Evolutionary conservation across 2,888 invertebrate species (phyloP), one percentile per base, ranked within the genome.

Genomic region (Ptychoptera contaminata): DNA sequence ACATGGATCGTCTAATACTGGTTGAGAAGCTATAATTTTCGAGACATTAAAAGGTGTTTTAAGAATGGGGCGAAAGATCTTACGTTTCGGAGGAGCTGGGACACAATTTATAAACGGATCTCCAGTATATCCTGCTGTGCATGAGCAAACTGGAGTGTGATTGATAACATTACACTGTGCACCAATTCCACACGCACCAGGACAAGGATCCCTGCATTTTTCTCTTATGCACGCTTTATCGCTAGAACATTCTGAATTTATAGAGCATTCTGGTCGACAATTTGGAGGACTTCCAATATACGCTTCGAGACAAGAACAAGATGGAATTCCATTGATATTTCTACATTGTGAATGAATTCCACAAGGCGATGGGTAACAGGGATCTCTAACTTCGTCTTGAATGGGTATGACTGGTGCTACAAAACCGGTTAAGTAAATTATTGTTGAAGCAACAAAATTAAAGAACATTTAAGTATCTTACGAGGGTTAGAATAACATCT

Each of bases 91-190:
- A 37, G 72, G 70, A 51, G 76, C 71, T 29, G 70, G 71, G 36
- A 68, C 69, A 55, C 86, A 86, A 57, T 77, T 76, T 14, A 75
- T 73, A 55, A 86, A 84, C 32, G 87, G 82, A 73, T 87, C 82
- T n/a, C 77, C 77, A 1, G 68, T 71, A 46, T 65, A 71, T 14
- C 69, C 70, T 50, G 69, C 69, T n/a, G 69, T 63, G 55, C 82
- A 83, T 8, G 72, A 67, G 56, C 83, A 84, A 14, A 74, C 73
- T 4, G 82, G 81, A 34, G 71, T 72, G 54, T 82, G 82, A 56
- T 76, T 79, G 47, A 79, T 73, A n/a, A 82, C 77, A 46, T 66
- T 68, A 58, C 81, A 76, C 48, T 71, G 55, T 51, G 82, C 74
- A 47, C 72, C 69, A 53, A 69, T 62, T 44, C 82, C 81, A 53